phyloP scores from a whole-genome alignment of 2,888 invertebrate genomes.

The Metellina segmentata region DNA sequence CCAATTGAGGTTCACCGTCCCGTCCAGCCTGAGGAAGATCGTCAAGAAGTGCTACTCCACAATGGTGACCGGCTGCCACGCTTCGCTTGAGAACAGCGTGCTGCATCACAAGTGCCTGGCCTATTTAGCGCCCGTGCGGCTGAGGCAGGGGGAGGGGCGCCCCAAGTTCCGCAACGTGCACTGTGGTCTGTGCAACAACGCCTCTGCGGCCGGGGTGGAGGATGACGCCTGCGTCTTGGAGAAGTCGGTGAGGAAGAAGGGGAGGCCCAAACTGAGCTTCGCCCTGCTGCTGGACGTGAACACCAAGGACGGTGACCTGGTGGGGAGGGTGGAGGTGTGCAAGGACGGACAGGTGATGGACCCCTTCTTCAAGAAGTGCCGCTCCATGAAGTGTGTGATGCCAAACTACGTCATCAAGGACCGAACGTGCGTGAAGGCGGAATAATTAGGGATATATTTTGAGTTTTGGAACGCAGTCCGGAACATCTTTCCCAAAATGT shows the following conservation, averaged over 20 bases:
- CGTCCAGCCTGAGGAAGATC: not conserved
- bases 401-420: slow-evolving; percentile 11
- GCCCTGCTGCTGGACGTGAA: slow-evolving; percentile 17
- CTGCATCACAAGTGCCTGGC: not conserved
- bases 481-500: too few species aligned
- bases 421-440: not conserved
- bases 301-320: not conserved
- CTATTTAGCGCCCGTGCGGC: slow-evolving; percentile 15
- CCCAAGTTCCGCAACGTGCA: slow-evolving; percentile 16
- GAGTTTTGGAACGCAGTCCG: too few species aligned
- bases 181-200: slow-evolving; percentile 39
- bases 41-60: slow-evolving; percentile 39
- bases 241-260: not conserved
- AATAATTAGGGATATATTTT: not conserved
- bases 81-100: not conserved
- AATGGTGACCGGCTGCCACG: slow-evolving; percentile 80
- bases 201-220: not conserved
- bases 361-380: slow-evolving; percentile 32
- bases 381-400: not conserved
- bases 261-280: not conserved
- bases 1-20: not conserved
- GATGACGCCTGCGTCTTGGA: not conserved
- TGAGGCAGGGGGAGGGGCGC: not conserved
- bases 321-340: not conserved
- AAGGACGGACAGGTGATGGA: not conserved